Evolutionary conservation across 2,113 vertebrate species (phyloP), one percentile per base, ranked within the genome.

Genomic region (Poecile atricapillus): DNA sequence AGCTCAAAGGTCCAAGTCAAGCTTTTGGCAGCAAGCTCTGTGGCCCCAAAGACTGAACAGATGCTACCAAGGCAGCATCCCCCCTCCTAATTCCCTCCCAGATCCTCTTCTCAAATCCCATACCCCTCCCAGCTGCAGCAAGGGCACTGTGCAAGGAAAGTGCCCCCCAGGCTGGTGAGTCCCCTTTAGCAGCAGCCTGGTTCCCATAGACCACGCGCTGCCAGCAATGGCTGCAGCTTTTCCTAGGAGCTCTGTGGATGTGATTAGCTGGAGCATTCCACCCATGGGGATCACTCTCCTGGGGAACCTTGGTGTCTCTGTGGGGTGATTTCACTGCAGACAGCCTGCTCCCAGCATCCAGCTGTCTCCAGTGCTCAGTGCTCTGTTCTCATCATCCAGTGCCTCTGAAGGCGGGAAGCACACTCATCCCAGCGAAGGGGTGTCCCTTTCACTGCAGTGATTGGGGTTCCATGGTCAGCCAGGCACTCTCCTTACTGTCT

Each of bases 11-110:
- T 59, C 28, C 33, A 52, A 62, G 8, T 59, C 14, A 47, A 53
- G 63, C 13, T 86, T 85, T 80, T 47, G 47, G 35, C 58, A 65
- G 35, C 16, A 43, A 79, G 18, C 19, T 78, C 16, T 35, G 5
- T 39, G 18, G 22, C 18, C 13, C 9, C 2, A 7, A 21, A 83
- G 33, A 17, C 10, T 18, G 21, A 33, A n/a, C 0, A 1, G 16
- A 39, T 74, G 27, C 60, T 79, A 16, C 22, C 21, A 80, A 46
- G 31, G 13, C 41, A 87, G 33, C 1, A 4, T 31, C 2, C 6
- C 7, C 23, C 8, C 63, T 77, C 21, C 47, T 33, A 25, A 12
- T 49, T 75, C 44, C 37, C 11, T 21, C 23, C 3, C 0, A 4
- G 31, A 33, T 47, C 23, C 16, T 39, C 2, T 83, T 69, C 6